Evolutionary conservation across 2,888 invertebrate species (phyloP), one percentile per base, ranked within the genome.

Genomic region (Diogma glabrata): DNA sequence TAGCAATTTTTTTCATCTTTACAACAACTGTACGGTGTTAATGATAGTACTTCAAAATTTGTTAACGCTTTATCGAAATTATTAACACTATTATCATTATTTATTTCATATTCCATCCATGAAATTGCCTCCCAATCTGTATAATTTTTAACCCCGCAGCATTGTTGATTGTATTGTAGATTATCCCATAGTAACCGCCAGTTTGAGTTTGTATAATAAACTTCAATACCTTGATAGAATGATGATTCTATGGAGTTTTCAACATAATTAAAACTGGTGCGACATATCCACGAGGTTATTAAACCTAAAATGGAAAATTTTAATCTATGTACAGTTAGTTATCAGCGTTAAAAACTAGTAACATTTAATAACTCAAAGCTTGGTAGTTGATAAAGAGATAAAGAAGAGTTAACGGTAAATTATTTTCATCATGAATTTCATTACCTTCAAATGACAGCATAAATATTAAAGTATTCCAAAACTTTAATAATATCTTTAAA

Each of bases 131-230:
- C 23, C 69, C 69, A 69, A 52, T 69, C 69, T 51, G 56, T 59
- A 54, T 64, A 66, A 52, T 54, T 57, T n/a, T 61, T 50, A 3
- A 67, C 66, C 1, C 69, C 69, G 50, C 69, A 69, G 47, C 69
- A 69, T 47, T 66, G 59, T 43, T 63, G 60, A 2, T 58, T 56
- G 38, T 63, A 58, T 47, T 69, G 69, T 26, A 69, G 26, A 12
- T 60, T 58, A 50, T 69, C 69, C 69, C 68, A 69, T 1, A 67
- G 50, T 1, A 69, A 56, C 26, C 68, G 65, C 69, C 70, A 68
- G 7, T 67, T 62, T 0, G 68, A 64, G 49, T 63, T 61, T 1
- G 59, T 50, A 49, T 66, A 67, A 50, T 69, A 69, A 20, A 62
- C 52, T 17, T 69, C 64, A 7, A 69, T 67, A 19, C 70, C 69